Evolutionary conservation across 30 jellyfish, hydroid and myxozoan genomes (phyloP).

Genomic region (Cassiopea xamachana): DNA sequence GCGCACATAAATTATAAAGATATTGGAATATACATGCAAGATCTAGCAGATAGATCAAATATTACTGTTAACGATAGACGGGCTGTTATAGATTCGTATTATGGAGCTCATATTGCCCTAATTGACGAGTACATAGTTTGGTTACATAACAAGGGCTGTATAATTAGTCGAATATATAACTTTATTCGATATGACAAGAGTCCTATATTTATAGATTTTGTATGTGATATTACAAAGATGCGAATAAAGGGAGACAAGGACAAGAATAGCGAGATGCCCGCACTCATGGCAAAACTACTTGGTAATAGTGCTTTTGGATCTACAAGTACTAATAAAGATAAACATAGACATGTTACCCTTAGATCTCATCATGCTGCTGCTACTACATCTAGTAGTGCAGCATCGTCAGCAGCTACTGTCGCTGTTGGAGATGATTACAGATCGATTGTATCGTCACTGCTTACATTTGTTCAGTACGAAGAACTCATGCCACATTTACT

Average conservation of each 20-base stretch:
- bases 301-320: conserved; percentile 15
- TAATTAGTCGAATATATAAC: not conserved
- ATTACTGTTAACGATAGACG: not conserved
- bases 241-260: conserved; percentile 13
- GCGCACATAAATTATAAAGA: conserved; percentile 2
- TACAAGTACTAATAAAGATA: conserved; percentile 1
- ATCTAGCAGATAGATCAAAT: not conserved
- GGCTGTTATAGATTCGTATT: conserved; percentile 27
- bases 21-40: conserved; percentile 19
- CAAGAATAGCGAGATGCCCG: not conserved
- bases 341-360: not conserved
- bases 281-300: conserved; percentile 1
- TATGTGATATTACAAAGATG: not conserved
- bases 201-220: not conserved
- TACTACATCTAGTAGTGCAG: not conserved
- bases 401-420: not conserved
- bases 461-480: not conserved
- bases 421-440: not conserved
- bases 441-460: not conserved
- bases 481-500: not conserved
- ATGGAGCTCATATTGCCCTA: not conserved
- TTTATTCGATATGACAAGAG: not conserved
- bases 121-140: conserved; percentile 3
- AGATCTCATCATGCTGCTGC: too few species aligned
- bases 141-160: not conserved